These are phyloP conservation scores for Rhinoraja longicauda DNA, from an alignment of 2,797 vertebrate species.

Conservation along the genomic window DNA sequence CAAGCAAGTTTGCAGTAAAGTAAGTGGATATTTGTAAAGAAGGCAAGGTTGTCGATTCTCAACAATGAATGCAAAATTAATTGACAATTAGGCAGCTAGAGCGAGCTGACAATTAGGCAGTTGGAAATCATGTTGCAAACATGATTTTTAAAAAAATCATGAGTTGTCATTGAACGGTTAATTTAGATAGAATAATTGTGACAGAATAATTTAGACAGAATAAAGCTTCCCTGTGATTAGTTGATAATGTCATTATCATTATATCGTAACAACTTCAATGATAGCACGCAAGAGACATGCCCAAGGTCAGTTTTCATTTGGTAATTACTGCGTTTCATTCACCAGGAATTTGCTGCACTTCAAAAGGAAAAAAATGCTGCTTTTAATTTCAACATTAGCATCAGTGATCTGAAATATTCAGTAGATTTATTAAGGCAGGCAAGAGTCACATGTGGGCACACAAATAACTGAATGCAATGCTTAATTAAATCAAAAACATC, in stretches of 20 bases:
- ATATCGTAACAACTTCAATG: neutral
- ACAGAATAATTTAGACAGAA: no score
- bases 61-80: slow-evolving; percentile 1
- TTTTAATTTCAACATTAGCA: neutral
- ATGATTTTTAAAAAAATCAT: neutral
- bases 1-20: neutral
- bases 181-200: neutral
- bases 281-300: neutral
- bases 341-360: neutral
- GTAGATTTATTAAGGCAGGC: neutral
- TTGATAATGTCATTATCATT: neutral
- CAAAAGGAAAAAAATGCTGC: neutral
- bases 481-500: neutral
- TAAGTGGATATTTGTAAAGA: neutral
- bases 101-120: no score
- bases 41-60: neutral
- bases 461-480: neutral
- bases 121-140: no score
- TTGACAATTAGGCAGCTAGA: neutral
- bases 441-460: neutral
- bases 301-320: neutral
- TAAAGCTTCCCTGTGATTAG: neutral
- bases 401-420: neutral
- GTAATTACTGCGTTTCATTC: neutral
- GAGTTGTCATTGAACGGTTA: neutral